Conservation (phyloP, 2,113 vertebrate genomes). For the Semnornis frantzii region DNA sequence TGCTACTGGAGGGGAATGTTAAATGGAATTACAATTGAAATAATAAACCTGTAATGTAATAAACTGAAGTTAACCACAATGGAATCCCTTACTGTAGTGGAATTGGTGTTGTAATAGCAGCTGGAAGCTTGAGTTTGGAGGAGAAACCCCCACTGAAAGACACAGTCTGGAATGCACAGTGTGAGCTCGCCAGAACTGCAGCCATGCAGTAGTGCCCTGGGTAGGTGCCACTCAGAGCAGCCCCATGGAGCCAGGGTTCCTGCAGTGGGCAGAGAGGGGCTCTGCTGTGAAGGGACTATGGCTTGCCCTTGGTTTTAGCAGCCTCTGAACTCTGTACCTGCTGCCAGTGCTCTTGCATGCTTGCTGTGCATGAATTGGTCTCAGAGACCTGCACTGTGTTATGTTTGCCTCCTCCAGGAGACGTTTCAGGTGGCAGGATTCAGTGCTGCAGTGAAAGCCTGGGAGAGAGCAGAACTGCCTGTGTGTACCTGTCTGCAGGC, state of each 20-base stretch:
- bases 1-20: too few species aligned
- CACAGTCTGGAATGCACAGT: neutral
- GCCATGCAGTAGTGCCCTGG: neutral
- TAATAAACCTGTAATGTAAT: neutral
- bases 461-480: neutral
- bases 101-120: neutral
- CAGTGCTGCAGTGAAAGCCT: neutral
- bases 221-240: neutral
- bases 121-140: neutral
- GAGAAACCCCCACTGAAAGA: neutral
- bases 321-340: neutral
- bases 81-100: neutral
- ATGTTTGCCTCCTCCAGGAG: neutral
- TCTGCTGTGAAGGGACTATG: neutral
- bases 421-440: neutral
- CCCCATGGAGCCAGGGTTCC: neutral
- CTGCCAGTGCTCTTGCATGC: neutral
- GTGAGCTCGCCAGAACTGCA: neutral
- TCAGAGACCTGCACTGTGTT: neutral
- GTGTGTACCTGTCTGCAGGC: neutral
- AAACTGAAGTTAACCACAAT: neutral
- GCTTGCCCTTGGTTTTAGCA: accelerated
- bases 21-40: neutral
- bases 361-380: neutral
- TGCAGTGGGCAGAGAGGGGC: neutral